phyloP scores from a whole-genome alignment of 1,140 invertebrate genomes.

The Pararge aegeria region DNA sequence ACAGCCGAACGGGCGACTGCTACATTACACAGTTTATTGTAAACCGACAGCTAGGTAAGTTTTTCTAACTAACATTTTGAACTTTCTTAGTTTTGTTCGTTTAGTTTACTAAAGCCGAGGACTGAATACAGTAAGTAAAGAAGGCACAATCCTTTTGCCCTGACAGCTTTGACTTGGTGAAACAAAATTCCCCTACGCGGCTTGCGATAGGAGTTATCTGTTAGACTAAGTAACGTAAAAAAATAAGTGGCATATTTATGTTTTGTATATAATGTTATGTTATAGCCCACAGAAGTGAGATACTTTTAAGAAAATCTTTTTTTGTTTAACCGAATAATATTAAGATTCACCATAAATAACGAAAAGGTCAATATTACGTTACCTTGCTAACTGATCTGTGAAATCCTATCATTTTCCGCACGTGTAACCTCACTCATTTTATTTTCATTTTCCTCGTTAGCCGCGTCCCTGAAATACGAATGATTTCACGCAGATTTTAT shows the following conservation, averaged over 20 bases:
- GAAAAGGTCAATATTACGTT: conserved; percentile 4
- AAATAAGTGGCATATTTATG: too few relatives aligned
- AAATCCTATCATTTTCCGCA: conserved; percentile 15
- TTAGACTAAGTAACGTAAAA: too few relatives aligned
- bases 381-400: conserved; percentile 9
- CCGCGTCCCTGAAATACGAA: not conserved
- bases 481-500: not conserved
- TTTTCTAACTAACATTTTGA: too few relatives aligned
- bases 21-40: conserved; percentile 90
- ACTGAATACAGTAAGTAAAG: too few relatives aligned
- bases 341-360: not conserved
- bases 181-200: too few relatives aligned
- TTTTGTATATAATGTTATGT: too few relatives aligned
- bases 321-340: not conserved
- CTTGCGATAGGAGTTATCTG: too few relatives aligned
- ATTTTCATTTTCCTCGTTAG: conserved; percentile 7
- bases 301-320: too few relatives aligned
- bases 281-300: too few relatives aligned
- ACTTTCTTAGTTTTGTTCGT: not conserved
- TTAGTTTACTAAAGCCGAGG: too few relatives aligned
- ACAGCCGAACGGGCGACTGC: conserved; percentile 89
- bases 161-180: too few relatives aligned
- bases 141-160: too few relatives aligned
- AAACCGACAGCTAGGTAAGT: conserved; percentile 70
- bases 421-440: conserved; percentile 13